Percentiles rank a stretch among this genome's conserved stretches.
phyloP scores from a whole-genome alignment of 2,797 vertebrate genomes.

The Melanotaenia trifasciata region DNA sequence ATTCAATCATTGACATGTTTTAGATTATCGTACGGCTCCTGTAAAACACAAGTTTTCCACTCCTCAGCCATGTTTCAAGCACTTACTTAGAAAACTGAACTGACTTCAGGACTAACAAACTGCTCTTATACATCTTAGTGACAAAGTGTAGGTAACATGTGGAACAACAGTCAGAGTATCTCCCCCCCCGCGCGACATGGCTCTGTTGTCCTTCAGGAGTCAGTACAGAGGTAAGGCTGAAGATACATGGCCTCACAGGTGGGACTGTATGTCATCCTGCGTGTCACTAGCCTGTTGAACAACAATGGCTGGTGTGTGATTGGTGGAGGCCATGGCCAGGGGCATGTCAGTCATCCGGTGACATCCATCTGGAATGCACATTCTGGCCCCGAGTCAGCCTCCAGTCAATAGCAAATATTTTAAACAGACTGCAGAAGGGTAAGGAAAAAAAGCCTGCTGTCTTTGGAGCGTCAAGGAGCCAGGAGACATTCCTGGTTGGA shows the following conservation, averaged over 20 bases:
- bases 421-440: slow-evolving; percentile 54
- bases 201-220: background rate
- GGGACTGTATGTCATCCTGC: slow-evolving; percentile 67
- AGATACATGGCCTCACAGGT: slow-evolving; percentile 74
- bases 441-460: slow-evolving; percentile 62
- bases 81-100: too few relatives aligned
- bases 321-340: slow-evolving; percentile 57
- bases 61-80: background rate
- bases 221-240: slow-evolving; percentile 9
- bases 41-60: too few relatives aligned
- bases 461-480: slow-evolving; percentile 66
- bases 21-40: background rate
- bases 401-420: slow-evolving; percentile 62
- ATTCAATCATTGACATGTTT: background rate
- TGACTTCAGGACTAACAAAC: too few relatives aligned
- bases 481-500: slow-evolving; percentile 64
- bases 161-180: too few relatives aligned
- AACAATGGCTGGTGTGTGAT: slow-evolving; percentile 67
- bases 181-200: too few relatives aligned
- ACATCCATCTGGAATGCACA: slow-evolving; percentile 75
- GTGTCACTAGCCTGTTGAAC: slow-evolving; percentile 64
- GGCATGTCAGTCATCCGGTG: slow-evolving; percentile 60
- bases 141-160: too few relatives aligned
- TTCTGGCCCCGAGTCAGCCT: slow-evolving; percentile 63
- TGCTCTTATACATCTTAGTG: too few relatives aligned